Base-by-base conservation (phyloP, 2,888 invertebrate genomes). In the Lasioglossum vierecki region DNA sequence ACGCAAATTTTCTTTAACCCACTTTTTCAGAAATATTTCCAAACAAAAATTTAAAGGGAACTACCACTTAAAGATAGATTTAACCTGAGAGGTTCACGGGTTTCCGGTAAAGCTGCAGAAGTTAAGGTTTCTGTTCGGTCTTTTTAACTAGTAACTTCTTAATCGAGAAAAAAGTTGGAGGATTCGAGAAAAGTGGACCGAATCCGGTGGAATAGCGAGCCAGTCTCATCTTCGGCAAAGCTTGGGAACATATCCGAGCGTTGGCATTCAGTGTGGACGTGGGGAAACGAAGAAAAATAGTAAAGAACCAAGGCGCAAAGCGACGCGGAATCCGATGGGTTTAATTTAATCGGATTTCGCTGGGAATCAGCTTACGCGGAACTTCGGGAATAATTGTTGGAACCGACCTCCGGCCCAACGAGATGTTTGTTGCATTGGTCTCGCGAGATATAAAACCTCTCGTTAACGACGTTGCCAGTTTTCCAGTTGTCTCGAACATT, bases 301-400 rank as follows among this genome's bases (percentile, higher is more conserved):
- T 35, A 39, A 30, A 39, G n/a, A 44, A 63, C 63, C 46, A 80
- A 60, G 41, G 53, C 41, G 53, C 46, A 66, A 79, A 81, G 72
- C 73, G 73, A 77, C 44, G 26, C 35, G 76, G 80, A 81, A 87
- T 85, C 80, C 30, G 79, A 35, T 57, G 44, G 68, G 49, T 71
- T 78, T 77, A 74, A 75, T 87, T 81, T 88, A 89, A 91, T 91
- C 90, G 82, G 88, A 82, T 88, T 90, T 83, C 22, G 4, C 39
- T 57, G 22, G 81, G 66, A 86, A 90, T 86, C 86, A 76, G 90
- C 88, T 89, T 90, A 82, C 76, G 53, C 2, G 76, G 60, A 85
- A 83, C 81, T 85, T 80, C 26, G 60, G 30, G 60, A 83, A 89
- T 86, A 80, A 87, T 86, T 83, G 79, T 76, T 63, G 68, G 44